Conservation (phyloP, 2,797 vertebrate genomes). For the Clarias fuscus region DNA sequence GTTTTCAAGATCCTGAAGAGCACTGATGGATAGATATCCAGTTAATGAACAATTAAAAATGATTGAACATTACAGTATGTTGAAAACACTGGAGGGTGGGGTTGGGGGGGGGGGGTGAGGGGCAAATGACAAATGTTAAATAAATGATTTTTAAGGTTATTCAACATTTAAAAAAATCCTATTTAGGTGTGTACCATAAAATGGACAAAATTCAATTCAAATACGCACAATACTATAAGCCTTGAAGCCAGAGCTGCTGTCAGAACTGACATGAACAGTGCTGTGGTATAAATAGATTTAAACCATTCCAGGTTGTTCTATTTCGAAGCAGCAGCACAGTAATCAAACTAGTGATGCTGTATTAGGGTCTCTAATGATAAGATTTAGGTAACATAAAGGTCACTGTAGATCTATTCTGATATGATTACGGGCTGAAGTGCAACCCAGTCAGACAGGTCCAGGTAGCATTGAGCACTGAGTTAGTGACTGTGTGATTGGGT, state of each 20-base stretch:
- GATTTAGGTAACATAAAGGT: not conserved
- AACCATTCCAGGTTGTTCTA: not conserved
- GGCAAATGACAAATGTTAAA: no score
- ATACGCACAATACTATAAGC: not conserved
- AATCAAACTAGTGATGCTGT: not conserved
- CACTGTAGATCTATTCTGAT: not conserved
- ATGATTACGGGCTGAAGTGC: not conserved
- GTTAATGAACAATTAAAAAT: no score
- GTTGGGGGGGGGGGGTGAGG: no score
- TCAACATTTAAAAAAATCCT: no score
- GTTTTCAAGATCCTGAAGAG: no score
- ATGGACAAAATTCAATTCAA: not conserved
- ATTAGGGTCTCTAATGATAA: not conserved
- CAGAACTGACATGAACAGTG: not conserved
- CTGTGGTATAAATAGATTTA: not conserved
- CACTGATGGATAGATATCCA: no score
- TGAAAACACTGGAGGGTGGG: no score
- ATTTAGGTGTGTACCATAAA: not conserved
- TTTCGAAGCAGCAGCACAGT: not conserved
- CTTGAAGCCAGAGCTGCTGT: not conserved
- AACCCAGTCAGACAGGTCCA: not conserved
- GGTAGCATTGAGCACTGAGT: no score
- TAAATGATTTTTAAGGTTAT: no score
- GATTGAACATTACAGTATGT: no score
- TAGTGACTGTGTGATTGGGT: no score